Evolutionary conservation across 1,140 invertebrate species (phyloP), one percentile per base, ranked within the genome.

Genomic region (Ditylenchus dipsaci): DNA sequence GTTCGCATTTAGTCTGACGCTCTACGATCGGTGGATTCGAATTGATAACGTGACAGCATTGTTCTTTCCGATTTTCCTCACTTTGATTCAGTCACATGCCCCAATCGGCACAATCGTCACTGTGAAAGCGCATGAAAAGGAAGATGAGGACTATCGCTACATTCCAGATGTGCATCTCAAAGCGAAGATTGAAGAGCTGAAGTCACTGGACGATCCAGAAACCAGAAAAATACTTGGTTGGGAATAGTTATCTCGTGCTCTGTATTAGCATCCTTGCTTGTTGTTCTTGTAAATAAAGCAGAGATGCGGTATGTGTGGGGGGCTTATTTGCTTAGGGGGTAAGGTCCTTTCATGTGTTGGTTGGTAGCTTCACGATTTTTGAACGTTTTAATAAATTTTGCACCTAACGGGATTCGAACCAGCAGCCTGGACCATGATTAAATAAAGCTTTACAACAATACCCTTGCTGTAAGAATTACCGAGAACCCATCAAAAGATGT

Each of bases 131-230:
- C 79, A 82, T 57, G 74, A 72, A 56, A 79, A 80, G 57, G 66
- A 56, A 1, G 80, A 82, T 56, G 81, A 83, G 58, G 68, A 74
- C 26, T 71, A 71, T 59, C 78, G 80, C 5, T 81, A 81, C 56
- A 83, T 82, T 60, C 79, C 80, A 0, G 79, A 82, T 64, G 29
- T 80, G 13, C 45, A 72, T 17, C 65, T 81, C 38, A 80, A 79
- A 53, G 70, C 79, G 45, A 75, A 72, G 43, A 78, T 83, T 63
- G 75, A 76, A 45, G 80, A 82, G 38, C 66, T 83, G 11, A 78
- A 77, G 29, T 60, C 74, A n/a, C 69, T 81, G 19, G 80, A 81
- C 62, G 75, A 83, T 65, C 77, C 77, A 1, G 58, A 68, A 47
- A 68, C 83, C 26, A 57, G 80, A 43, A 69, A 71, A 57, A 68